Percentiles rank a stretch among this genome's conserved stretches.
Evolutionary conservation across 2,888 invertebrate genomes (phyloP).

Genomic region (Oscheius sp.): DNA sequence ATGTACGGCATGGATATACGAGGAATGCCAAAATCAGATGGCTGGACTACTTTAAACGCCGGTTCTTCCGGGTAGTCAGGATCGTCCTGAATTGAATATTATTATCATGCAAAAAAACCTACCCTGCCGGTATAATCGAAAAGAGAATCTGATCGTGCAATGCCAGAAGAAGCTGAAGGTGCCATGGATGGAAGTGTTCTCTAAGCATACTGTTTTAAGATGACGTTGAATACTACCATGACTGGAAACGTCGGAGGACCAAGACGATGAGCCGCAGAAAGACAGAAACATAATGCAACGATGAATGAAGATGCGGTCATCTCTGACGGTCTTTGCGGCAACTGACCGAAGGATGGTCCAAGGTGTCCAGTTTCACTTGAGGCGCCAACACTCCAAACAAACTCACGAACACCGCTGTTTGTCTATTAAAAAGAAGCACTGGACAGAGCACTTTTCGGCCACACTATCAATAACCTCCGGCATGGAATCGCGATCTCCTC

Average conservation of each 20-base stretch:
- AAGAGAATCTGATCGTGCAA: not conserved
- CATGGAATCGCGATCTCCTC: slow-evolving; percentile 2
- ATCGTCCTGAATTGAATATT: slow-evolving; percentile 3
- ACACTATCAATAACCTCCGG: slow-evolving; percentile 23
- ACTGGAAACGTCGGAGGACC: slow-evolving; percentile 12
- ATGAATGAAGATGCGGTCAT: slow-evolving; percentile 10
- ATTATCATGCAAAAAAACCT: not conserved
- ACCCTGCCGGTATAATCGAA: slow-evolving; percentile 11
- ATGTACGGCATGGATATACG: slow-evolving; percentile 7
- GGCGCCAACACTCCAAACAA: slow-evolving; percentile 25
- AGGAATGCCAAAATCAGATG: slow-evolving; percentile 21
- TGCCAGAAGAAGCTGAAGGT: slow-evolving; percentile 19
- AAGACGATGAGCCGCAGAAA: slow-evolving; percentile 6
- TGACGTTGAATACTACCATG: not conserved
- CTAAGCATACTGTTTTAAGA: not conserved
- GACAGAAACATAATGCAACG: not conserved
- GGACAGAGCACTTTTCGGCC: slow-evolving; percentile 25
- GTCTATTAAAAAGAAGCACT: slow-evolving; percentile 27
- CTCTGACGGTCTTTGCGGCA: slow-evolving; percentile 12
- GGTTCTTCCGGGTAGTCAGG: slow-evolving; percentile 15
- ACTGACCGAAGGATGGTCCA: slow-evolving; percentile 25
- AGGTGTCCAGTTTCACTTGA: slow-evolving; percentile 26
- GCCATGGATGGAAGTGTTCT: slow-evolving; percentile 8
- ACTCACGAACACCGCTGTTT: slow-evolving; percentile 29
- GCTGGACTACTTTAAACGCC: slow-evolving; percentile 28